A percentile compares a stretch with the other conserved stretches of the same genome.
phyloP scores from a whole-genome alignment of 2,113 vertebrate species.

The Rhinoptilus africanus region DNA sequence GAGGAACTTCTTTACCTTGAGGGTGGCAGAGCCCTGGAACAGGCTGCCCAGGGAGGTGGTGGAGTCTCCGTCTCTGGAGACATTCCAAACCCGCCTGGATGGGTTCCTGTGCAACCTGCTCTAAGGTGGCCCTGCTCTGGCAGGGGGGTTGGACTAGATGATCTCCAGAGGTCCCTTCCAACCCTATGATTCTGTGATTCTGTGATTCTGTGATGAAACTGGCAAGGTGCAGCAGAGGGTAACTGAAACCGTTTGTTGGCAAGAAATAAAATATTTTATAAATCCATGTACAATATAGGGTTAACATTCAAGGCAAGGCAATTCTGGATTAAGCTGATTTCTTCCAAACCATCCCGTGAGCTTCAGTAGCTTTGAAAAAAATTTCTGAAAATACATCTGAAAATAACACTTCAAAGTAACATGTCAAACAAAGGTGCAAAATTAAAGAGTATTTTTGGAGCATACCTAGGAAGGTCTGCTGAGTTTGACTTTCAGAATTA shows the following conservation, averaged over 20 bases:
- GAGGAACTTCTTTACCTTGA: no score
- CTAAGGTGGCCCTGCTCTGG: no score
- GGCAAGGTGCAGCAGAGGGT: background rate
- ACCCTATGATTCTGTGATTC: no score
- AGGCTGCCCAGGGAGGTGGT: no score
- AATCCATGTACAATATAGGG: background rate
- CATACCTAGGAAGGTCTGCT: background rate
- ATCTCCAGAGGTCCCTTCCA: no score
- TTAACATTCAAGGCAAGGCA: background rate
- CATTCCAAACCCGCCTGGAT: no score
- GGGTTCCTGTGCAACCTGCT: no score
- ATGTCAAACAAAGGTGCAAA: background rate
- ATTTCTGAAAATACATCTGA: background rate
- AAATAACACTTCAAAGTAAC: background rate
- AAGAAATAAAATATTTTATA: background rate
- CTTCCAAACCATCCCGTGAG: background rate
- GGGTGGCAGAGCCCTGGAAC: no score
- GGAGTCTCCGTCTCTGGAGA: no score
- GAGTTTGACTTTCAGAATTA: background rate
- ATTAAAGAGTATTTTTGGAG: background rate
- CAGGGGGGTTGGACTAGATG: no score
- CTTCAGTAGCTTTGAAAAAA: background rate
- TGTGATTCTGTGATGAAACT: no score
- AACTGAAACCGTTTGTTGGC: background rate
- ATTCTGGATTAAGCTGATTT: background rate